Conservation (phyloP, 2,888 invertebrate species). For the Tortricodes alternella region DNA sequence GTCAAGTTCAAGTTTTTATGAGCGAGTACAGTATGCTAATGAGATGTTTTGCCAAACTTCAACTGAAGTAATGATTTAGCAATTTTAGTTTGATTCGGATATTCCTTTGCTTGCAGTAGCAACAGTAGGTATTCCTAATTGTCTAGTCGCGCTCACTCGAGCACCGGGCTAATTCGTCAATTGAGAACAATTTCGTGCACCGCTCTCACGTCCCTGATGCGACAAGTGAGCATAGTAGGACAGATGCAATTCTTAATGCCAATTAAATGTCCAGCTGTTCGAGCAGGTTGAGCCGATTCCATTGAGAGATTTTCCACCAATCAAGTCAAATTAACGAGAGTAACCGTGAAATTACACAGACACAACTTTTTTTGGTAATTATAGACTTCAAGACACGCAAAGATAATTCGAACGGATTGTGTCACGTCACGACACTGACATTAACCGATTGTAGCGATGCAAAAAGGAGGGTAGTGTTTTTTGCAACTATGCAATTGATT, state of each 20-base stretch:
- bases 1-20: slow-evolving; percentile 70
- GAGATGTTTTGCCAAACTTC: slow-evolving; percentile 23
- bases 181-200: slow-evolving; percentile 75
- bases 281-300: slow-evolving; percentile 49
- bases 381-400: slow-evolving; percentile 1
- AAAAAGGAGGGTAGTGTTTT: no score
- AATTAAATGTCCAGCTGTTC: slow-evolving; percentile 61
- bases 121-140: not conserved
- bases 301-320: slow-evolving; percentile 52
- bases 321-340: slow-evolving; percentile 41
- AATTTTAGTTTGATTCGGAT: not conserved
- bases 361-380: slow-evolving; percentile 8
- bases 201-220: slow-evolving; percentile 58
- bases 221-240: slow-evolving; percentile 55
- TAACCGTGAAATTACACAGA: slow-evolving; percentile 35
- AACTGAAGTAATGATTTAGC: not conserved
- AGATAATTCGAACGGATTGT: not conserved
- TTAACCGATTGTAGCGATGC: no score
- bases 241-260: slow-evolving; percentile 72
- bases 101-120: slow-evolving; percentile 1
- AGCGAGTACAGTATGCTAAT: slow-evolving; percentile 26
- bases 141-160: slow-evolving; percentile 23
- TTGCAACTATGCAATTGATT: no score
- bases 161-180: slow-evolving; percentile 64
- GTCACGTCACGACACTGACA: not conserved